Evolutionary conservation across 1,140 invertebrate genomes (phyloP), one percentile per base, ranked within the genome.

Genomic region (Parapsyche elsis): DNA sequence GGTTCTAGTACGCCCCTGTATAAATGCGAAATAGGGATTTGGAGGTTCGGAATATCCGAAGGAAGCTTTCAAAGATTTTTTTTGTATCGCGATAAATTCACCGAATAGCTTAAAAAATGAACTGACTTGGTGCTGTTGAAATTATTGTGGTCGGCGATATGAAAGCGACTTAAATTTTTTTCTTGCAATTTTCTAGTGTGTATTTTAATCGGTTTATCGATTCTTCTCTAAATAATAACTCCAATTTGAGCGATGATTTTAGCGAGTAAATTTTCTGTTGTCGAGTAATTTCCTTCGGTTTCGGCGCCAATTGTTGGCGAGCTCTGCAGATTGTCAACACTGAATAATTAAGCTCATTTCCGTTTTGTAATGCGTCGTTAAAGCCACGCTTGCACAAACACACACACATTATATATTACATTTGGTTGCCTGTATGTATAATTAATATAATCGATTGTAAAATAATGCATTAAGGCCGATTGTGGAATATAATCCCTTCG

Each of bases 321-420:
- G 12, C 19, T 23, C 24, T 67, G 64, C 64, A 67, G 64, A 67
- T 67, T 67, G 64, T 67, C 64, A 67, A 67, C 64, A 23, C n/a
- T 67, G 21, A 67, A 67, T 67, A 67, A 67, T 67, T 67, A 67
- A 67, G 64, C 64, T 67, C 64, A 26, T 67, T 67, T 67, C 64
- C 64, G 64, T 67, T 24, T 10, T 30, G 64, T 67, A 67, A 67
- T 67, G 64, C 64, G 64, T 23, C 19, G 64, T 67, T 67, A 67
- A 67, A 67, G n/a, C 64, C 64, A 30, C 23, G 64, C 24, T 67
- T 67, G 64, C 23, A 67, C 64, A 23, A 21, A 67, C 49, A 53
- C 49, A 16, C 45, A 46, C 49, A 10, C 49, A 53, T 53, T 53
- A 12, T 38, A 38, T 38, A 12, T 12, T 53, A 53, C 16, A 53